phyloP scores from a whole-genome alignment of 2,113 vertebrate species.

The Archilochus colubris region DNA sequence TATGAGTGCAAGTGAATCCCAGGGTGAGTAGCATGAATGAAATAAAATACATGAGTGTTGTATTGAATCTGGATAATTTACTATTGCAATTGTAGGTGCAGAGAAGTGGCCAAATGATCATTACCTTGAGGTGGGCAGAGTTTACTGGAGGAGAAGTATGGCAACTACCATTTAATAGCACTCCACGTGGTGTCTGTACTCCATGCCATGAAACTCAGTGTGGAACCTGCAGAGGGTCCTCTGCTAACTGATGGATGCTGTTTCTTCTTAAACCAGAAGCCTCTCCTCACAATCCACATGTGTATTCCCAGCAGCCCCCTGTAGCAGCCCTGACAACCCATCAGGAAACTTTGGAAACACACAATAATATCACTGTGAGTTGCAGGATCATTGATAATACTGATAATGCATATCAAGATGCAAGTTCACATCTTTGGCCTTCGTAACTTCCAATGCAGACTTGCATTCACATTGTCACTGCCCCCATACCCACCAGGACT shows the following conservation, averaged over 20 bases:
- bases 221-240: not conserved
- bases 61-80: not conserved
- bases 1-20: not conserved
- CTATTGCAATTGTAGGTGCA: too few relatives aligned
- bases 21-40: not conserved
- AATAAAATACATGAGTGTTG: not conserved
- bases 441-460: not conserved
- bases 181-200: not conserved
- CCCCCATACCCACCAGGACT: not conserved
- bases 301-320: not conserved
- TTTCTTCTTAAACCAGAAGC: not conserved
- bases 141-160: not conserved
- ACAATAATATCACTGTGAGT: not conserved
- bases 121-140: not conserved
- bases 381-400: too few relatives aligned
- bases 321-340: not conserved
- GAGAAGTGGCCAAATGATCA: not conserved
- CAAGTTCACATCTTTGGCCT: not conserved
- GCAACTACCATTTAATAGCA: not conserved
- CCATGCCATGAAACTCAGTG: not conserved
- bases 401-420: not conserved
- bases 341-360: not conserved
- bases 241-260: not conserved
- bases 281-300: not conserved
- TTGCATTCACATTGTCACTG: not conserved